phyloP scores from a whole-genome alignment of 2,113 vertebrate genomes.

The Cyprinodon variegatus region DNA sequence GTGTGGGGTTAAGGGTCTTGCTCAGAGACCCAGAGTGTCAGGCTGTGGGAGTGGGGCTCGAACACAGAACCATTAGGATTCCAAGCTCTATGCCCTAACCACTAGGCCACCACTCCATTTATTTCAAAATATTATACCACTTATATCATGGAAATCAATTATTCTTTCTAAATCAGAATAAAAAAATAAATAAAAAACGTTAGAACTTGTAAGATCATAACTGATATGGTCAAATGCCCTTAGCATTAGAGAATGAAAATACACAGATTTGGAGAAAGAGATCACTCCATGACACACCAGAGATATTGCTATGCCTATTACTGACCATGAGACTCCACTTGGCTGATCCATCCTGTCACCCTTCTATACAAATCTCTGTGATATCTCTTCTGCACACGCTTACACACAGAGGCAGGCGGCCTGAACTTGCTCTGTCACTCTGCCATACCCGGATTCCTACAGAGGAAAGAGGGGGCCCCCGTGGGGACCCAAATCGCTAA shows the following conservation, averaged over 20 bases:
- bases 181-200: constrained; percentile 3
- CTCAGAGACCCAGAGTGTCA: too few relatives aligned
- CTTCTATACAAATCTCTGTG: constrained; percentile 66
- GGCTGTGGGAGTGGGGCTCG: too few relatives aligned
- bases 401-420: constrained; percentile 60
- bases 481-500: constrained; percentile 73
- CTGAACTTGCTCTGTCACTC: constrained; percentile 69
- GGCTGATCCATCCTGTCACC: constrained; percentile 71
- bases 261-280: constrained; percentile 18
- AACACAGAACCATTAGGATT: too few relatives aligned
- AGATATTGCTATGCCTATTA: constrained; percentile 49
- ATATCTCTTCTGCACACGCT: constrained; percentile 52
- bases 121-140: constrained; percentile 7
- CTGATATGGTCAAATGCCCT: constrained; percentile 34
- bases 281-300: constrained; percentile 26
- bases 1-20: too few relatives aligned
- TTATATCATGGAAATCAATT: not conserved
- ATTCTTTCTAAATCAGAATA: constrained; percentile 6
- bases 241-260: not conserved
- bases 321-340: constrained; percentile 33
- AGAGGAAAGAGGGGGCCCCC: constrained; percentile 62
- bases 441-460: constrained; percentile 57
- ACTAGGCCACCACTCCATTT: not conserved
- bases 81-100: too few relatives aligned
- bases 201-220: constrained; percentile 20